Evolutionary conservation across 2,888 invertebrate genomes (phyloP).

Genomic region (Tanytarsus gracilentus): DNA sequence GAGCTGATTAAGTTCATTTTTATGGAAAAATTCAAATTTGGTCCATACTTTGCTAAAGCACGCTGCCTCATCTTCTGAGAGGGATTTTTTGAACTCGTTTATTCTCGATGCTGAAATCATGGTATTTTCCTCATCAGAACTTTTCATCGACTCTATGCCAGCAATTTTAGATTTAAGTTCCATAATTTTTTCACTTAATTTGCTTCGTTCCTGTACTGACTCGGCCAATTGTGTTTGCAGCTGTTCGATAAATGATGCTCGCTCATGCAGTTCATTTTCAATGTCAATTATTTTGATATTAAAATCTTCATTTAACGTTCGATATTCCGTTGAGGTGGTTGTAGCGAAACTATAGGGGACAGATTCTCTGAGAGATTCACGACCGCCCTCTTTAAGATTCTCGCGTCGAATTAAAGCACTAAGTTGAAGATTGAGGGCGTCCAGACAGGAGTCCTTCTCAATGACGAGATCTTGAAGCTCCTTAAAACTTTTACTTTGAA

Average conservation of each 20-base stretch:
- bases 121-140: constrained; percentile 35
- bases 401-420: constrained; percentile 36
- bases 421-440: constrained; percentile 38
- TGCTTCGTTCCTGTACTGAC: constrained; percentile 52
- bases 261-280: constrained; percentile 57
- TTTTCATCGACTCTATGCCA: constrained; percentile 36
- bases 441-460: constrained; percentile 39
- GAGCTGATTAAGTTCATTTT: constrained; percentile 31
- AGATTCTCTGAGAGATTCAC: constrained; percentile 34
- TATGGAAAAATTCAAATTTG: constrained; percentile 34
- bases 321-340: constrained; percentile 55
- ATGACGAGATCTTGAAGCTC: constrained; percentile 37
- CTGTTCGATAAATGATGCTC: constrained; percentile 63
- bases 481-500: constrained; percentile 38
- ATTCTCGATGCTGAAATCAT: constrained; percentile 40
- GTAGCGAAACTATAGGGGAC: constrained; percentile 39
- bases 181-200: constrained; percentile 50
- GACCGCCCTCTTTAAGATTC: constrained; percentile 32
- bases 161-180: constrained; percentile 42
- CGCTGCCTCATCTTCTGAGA: constrained; percentile 4
- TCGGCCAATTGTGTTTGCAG: constrained; percentile 61
- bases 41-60: constrained; percentile 33
- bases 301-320: constrained; percentile 61
- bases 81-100: constrained; percentile 40
- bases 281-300: constrained; percentile 56